Base-by-base conservation (phyloP, 2,888 invertebrate species). In the Agonopterix alstromeriana region DNA sequence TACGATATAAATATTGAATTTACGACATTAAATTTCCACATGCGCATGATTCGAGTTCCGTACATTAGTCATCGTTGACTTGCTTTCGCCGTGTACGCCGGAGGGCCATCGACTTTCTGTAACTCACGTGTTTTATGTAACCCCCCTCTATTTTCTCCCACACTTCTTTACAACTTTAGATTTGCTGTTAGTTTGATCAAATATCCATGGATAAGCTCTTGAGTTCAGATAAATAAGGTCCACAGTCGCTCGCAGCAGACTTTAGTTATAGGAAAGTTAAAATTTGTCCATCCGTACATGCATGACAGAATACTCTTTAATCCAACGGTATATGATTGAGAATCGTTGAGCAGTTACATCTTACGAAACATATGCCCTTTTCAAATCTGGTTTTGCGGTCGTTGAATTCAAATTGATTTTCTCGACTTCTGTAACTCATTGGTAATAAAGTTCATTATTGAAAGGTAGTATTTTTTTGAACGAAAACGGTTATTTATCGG, bases 111-210 rank as follows among this genome's bases (percentile, higher is more conserved):
- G 65, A 67, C 72, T 77, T 75, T 77, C 75, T 75, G 76, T 72
- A 67, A 61, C 71, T 75, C 75, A 66, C 70, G 65, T 67, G 67
- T 75, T 84, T 82, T 84, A 84, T 82, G 81, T 81, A 79, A 81
- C 65, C 61, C 75, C 79, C 77, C 74, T 65, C 75, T 70, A 65
- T 55, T 56, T 49, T 60, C 65, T 65, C 59, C 55, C 57, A 63
- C 60, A 60, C 53, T 49, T 54, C 48, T 49, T 49, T 12, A 55
- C 27, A 0, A 27, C 5, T 27, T 27, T 27, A 27, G 5, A 27
- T 27, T 27, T 27, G 27, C 7, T 27, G 27, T 7, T 27, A 27
- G 5, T 27, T 27, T 27, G 5, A 5, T 7, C 5, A 27, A 7
- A 27, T 27, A 27, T 27, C 27, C 27, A 5, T 27, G 5, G 7